Conservation (phyloP, 2,888 invertebrate species). For the Fragum fragum region DNA sequence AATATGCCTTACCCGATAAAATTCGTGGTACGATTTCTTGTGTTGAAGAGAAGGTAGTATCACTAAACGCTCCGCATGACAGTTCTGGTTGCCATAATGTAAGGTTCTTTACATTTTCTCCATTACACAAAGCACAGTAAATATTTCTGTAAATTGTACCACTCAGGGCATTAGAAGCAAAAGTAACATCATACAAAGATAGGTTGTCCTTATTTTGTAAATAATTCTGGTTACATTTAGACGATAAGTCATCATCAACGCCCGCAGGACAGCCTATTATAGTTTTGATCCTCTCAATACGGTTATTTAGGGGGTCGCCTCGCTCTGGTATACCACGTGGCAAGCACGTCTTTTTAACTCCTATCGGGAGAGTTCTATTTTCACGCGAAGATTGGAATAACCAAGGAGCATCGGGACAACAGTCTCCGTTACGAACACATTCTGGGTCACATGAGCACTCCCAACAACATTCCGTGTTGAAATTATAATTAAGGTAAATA, state of each 20-base stretch:
- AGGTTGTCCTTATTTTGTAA: not conserved
- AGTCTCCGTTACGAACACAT: not conserved
- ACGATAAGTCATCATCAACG: not conserved
- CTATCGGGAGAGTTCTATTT: too few species aligned
- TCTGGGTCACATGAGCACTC: constrained; percentile 11
- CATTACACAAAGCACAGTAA: constrained; percentile 16
- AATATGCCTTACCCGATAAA: not conserved
- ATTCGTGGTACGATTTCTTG: not conserved
- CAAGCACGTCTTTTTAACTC: not conserved
- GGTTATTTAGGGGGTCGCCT: not conserved
- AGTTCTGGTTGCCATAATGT: constrained; percentile 15
- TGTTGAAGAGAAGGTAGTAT: not conserved
- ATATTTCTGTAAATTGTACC: not conserved
- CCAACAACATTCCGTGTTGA: not conserved
- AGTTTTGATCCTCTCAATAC: constrained; percentile 8
- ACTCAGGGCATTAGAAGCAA: not conserved
- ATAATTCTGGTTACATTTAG: constrained; percentile 16
- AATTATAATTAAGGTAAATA: not conserved
- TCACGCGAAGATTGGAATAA: not conserved
- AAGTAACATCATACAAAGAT: not conserved
- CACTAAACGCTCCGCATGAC: not conserved
- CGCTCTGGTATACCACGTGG: constrained; percentile 12
- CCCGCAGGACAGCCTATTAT: constrained; percentile 1
- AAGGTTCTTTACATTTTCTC: not conserved
- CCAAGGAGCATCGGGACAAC: constrained; percentile 10